Percentiles rank a stretch among this genome's conserved stretches.
Evolutionary conservation across 2,797 vertebrate species (phyloP).

Genomic region (Sebastes cheni): DNA sequence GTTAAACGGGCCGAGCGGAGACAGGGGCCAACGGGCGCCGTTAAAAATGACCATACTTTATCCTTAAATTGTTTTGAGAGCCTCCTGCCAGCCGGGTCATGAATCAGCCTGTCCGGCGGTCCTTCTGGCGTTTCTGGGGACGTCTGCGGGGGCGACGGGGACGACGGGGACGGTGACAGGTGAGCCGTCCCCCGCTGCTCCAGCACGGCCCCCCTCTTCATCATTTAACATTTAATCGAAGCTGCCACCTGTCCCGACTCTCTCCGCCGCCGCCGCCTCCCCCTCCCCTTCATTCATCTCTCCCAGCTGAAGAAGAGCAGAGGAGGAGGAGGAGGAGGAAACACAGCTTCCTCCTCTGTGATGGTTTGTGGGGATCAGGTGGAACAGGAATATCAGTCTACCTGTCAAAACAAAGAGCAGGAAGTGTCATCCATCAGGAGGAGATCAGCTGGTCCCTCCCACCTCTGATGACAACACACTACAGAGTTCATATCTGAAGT

Average conservation of each 20-base stretch:
- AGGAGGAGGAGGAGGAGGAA: not conserved
- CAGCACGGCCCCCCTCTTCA: constrained; percentile 60
- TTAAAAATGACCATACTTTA: constrained; percentile 76
- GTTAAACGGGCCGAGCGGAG: constrained; percentile 50
- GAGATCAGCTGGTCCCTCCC: not conserved
- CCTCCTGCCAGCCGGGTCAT: constrained; percentile 75
- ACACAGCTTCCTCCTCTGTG: not conserved
- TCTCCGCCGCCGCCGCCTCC: not conserved
- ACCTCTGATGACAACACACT: not conserved
- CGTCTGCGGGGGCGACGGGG: constrained; percentile 19
- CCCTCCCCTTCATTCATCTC: constrained; percentile 53
- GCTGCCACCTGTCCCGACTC: constrained; percentile 58
- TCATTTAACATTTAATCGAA: constrained; percentile 80
- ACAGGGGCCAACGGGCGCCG: not conserved
- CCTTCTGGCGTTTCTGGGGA: constrained; percentile 55
- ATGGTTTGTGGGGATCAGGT: constrained; percentile 33
- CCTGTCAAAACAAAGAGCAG: constrained; percentile 41
- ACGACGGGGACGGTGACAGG: constrained; percentile 64
- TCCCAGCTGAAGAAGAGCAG: constrained; percentile 10
- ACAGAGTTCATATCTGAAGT: not conserved
- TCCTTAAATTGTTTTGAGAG: constrained; percentile 83
- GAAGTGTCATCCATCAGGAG: constrained; percentile 27
- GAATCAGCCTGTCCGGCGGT: constrained; percentile 74
- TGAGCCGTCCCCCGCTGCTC: constrained; percentile 65
- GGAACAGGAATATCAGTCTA: constrained; percentile 39